Conservation (phyloP, 2,888 invertebrate species). For the Morinoia aosen region DNA sequence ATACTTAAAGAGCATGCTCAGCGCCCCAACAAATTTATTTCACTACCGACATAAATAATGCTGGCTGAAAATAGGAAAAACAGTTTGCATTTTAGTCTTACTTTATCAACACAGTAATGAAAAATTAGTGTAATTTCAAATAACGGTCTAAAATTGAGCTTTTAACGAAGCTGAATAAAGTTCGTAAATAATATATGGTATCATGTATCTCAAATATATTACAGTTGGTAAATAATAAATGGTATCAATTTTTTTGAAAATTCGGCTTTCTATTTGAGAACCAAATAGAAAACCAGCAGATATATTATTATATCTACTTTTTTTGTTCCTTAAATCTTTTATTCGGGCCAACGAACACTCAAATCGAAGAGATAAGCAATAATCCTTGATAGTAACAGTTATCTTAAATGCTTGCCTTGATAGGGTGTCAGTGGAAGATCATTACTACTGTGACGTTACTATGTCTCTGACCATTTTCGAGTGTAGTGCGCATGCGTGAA, state of each 20-base stretch:
- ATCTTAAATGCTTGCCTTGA: background rate
- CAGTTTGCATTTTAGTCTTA: no score
- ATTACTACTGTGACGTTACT: background rate
- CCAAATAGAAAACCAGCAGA: no score
- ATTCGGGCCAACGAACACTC: background rate
- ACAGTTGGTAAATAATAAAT: background rate
- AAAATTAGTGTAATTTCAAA: no score
- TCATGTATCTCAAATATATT: no score
- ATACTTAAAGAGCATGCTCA: no score
- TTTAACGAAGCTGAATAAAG: no score
- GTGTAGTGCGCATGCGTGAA: constrained; percentile 30
- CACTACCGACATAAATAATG: no score
- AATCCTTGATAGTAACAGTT: background rate
- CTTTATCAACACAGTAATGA: no score
- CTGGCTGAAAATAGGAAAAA: no score
- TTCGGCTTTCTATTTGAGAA: background rate
- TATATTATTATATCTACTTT: background rate
- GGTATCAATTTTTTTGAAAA: background rate
- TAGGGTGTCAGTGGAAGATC: background rate
- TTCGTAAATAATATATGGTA: no score
- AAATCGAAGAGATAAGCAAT: background rate
- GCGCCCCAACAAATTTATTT: no score
- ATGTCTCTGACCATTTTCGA: background rate
- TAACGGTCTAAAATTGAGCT: no score
- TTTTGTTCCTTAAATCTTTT: background rate